Evolutionary conservation across 2,888 invertebrate genomes (phyloP), one percentile per base, ranked within the genome.

Genomic region (Folsomia manolachei): DNA sequence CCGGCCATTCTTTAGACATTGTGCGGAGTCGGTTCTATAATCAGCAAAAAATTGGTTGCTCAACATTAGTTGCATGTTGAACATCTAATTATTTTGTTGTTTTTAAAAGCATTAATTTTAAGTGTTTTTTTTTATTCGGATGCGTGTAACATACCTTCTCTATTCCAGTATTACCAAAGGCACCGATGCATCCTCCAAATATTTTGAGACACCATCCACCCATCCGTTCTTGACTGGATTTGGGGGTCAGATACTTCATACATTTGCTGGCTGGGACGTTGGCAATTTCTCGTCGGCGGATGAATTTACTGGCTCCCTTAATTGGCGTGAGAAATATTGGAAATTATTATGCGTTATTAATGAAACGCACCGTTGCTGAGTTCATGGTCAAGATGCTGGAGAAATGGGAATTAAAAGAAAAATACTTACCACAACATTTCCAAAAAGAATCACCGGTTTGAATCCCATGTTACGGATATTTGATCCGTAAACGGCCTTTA

Each of bases 301-400:
- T 56, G 56, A 56, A 56, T 56, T 56, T 56, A n/a, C 56, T 56
- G 56, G 56, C 7, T n/a, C 56, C 56, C 56, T 56, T 11, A 51
- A 51, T n/a, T n/a, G n/a, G 39, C 14, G 39, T 39, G 14, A 39
- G 4, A 39, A 39, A 39, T 39, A n/a, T n/a, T n/a, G n/a, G n/a
- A n/a, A n/a, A n/a, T n/a, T n/a, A n/a, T n/a, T n/a, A n/a, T n/a
- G n/a, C n/a, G n/a, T n/a, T n/a, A n/a, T n/a, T n/a, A n/a, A n/a
- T n/a, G n/a, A n/a, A n/a, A n/a, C n/a, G n/a, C n/a, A n/a, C n/a
- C n/a, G n/a, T n/a, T n/a, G n/a, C n/a, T n/a, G n/a, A n/a, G n/a
- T n/a, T n/a, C n/a, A n/a, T n/a, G n/a, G n/a, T n/a, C n/a, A n/a
- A n/a, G n/a, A n/a, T n/a, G n/a, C n/a, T n/a, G n/a, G n/a, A n/a